Evolutionary conservation across 1,140 invertebrate genomes (phyloP).

Genomic region (Pseudomyrmex sp.): DNA sequence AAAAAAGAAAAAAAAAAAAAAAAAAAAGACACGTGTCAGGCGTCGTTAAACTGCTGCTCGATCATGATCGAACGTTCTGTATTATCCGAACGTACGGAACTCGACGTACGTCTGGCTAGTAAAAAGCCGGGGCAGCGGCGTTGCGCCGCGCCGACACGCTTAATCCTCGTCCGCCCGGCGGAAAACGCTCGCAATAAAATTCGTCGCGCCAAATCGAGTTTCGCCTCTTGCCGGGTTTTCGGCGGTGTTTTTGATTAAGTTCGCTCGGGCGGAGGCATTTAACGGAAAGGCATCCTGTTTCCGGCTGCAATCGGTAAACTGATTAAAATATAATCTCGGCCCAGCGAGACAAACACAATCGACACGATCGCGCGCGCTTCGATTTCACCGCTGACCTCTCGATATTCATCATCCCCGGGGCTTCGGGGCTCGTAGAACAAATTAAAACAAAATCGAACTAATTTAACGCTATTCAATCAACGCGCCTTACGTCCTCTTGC

Average conservation of each 20-base stretch:
- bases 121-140: neutral
- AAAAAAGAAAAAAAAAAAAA: neutral
- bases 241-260: constrained; percentile 52
- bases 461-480: constrained; percentile 56
- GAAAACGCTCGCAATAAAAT: constrained; percentile 45
- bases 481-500: constrained; percentile 8
- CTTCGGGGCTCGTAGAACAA: neutral
- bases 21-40: neutral
- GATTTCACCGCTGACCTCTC: constrained; percentile 46
- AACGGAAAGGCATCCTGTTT: constrained; percentile 52
- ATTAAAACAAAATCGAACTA: constrained; percentile 51
- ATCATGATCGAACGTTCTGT: neutral
- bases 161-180: constrained; percentile 19
- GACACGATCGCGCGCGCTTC: constrained; percentile 40
- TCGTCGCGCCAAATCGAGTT: constrained; percentile 51
- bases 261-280: constrained; percentile 52
- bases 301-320: constrained; percentile 57
- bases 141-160: neutral
- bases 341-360: constrained; percentile 51
- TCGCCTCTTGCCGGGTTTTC: constrained; percentile 29
- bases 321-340: constrained; percentile 57
- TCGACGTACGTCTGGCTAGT: neutral
- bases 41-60: constrained; percentile 7
- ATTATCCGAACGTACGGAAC: neutral
- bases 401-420: constrained; percentile 31